Evolutionary conservation across 2,888 invertebrate species (phyloP).

Genomic region (Meiosimyza decipiens): DNA sequence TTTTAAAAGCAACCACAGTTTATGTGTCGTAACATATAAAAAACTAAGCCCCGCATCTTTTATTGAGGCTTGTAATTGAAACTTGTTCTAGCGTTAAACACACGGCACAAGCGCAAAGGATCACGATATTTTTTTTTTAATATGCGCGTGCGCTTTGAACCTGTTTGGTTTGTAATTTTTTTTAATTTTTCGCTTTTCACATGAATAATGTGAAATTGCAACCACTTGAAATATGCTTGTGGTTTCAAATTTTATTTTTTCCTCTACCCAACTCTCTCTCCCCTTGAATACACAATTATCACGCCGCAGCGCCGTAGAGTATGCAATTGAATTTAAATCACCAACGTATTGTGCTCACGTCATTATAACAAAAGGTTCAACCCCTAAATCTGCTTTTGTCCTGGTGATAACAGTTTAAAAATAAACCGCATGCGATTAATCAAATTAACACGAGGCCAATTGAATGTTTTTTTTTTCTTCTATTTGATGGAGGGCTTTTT

Average conservation of each 20-base stretch:
- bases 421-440: conserved; percentile 41
- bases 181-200: no score
- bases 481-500: not conserved
- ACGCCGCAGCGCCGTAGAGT: conserved; percentile 8
- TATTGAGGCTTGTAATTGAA: conserved; percentile 40
- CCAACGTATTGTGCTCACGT: conserved; percentile 1
- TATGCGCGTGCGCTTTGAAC: conserved; percentile 5
- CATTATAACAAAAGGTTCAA: conserved; percentile 20
- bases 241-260: not conserved
- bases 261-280: no score
- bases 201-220: not conserved
- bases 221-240: conserved; percentile 17
- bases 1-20: conserved; percentile 25
- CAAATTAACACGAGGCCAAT: conserved; percentile 43
- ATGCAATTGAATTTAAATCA: conserved; percentile 29
- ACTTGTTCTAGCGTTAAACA: conserved; percentile 39
- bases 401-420: conserved; percentile 29
- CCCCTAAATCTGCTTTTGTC: conserved; percentile 46
- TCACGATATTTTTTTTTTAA: not conserved
- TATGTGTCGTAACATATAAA: conserved; percentile 20
- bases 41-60: conserved; percentile 26
- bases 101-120: conserved; percentile 35
- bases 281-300: conserved; percentile 12
- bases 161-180: conserved; percentile 11
- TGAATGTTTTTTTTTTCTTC: not conserved